phyloP scores from a whole-genome alignment of 1,140 invertebrate genomes.

The Oscheius sp. region DNA sequence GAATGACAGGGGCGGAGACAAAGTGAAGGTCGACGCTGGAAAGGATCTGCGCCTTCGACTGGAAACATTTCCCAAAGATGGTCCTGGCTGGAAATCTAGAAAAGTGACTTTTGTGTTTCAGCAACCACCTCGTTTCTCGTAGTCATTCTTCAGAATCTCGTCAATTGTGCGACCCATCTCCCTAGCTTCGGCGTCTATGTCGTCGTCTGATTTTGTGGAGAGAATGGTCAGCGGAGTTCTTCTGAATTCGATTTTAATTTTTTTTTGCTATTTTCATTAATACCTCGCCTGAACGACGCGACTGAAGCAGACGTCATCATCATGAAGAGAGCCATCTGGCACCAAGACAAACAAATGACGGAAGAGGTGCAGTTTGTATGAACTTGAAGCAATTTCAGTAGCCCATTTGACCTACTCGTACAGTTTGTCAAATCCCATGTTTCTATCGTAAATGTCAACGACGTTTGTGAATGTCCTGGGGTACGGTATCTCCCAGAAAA shows the following conservation, averaged over 20 bases:
- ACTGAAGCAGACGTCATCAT: constrained; percentile 33
- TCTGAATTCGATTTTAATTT: neutral
- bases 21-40: constrained; percentile 12
- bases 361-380: constrained; percentile 25
- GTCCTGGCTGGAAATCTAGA: constrained; percentile 2
- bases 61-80: constrained; percentile 12
- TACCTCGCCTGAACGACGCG: constrained; percentile 21
- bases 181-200: constrained; percentile 30
- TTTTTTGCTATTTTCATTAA: neutral
- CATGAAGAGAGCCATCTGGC: constrained; percentile 20
- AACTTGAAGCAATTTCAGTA: neutral
- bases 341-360: constrained; percentile 25
- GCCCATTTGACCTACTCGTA: constrained; percentile 25
- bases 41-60: constrained; percentile 17
- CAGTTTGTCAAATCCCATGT: constrained; percentile 31
- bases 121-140: constrained; percentile 11
- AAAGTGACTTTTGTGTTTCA: neutral
- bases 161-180: constrained; percentile 19
- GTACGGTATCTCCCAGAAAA: constrained; percentile 34
- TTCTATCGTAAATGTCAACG: constrained; percentile 32
- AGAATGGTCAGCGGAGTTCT: constrained; percentile 11
- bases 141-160: constrained; percentile 18
- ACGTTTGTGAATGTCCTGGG: constrained; percentile 22
- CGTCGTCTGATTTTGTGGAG: constrained; percentile 27
- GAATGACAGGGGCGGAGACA: constrained; percentile 8